These are phyloP conservation scores for Jacana jacana DNA, from an alignment of 2,113 vertebrate genomes.

Conservation along the genomic window DNA sequence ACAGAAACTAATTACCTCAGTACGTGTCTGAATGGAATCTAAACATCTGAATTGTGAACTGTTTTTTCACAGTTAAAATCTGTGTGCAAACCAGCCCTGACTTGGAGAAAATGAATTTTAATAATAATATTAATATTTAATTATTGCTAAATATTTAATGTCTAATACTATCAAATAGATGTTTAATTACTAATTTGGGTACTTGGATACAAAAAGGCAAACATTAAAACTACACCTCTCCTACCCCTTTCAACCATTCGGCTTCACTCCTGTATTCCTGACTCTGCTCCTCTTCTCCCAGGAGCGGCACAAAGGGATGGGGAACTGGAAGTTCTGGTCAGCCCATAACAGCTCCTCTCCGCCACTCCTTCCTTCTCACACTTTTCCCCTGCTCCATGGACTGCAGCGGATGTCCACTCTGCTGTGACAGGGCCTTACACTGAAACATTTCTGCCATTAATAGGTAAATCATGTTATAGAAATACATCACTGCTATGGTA, in stretches of 20 bases:
- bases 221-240: neutral
- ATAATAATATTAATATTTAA: neutral
- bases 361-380: neutral
- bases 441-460: neutral
- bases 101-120: neutral
- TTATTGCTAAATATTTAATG: neutral
- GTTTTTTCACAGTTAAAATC: neutral
- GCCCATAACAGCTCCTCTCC: neutral
- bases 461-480: neutral
- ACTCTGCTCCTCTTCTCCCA: neutral
- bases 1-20: neutral
- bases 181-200: neutral
- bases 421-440: neutral
- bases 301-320: fast-evolving
- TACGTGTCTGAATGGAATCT: neutral
- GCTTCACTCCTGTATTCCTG: neutral
- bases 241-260: neutral
- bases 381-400: neutral
- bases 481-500: neutral
- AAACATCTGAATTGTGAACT: neutral
- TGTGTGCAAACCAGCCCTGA: neutral
- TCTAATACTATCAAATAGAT: neutral
- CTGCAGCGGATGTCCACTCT: neutral
- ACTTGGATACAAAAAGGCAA: neutral
- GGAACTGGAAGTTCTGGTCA: neutral